Evolutionary conservation across 23 tunicate species (phyloP).

Genomic region (Aplidium turbinatum): DNA sequence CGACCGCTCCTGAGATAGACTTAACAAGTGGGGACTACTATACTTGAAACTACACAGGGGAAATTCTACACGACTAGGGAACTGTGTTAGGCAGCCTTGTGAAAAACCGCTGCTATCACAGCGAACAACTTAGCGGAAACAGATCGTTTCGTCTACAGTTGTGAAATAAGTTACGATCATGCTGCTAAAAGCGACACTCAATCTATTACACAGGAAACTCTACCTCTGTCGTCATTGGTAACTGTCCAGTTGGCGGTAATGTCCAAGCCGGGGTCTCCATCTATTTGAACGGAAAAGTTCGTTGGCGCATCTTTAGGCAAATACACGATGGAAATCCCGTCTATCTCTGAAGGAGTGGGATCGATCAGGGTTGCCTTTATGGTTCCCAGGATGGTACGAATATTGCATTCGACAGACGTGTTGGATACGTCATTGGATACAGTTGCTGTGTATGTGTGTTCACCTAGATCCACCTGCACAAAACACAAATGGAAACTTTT

Average conservation of each 20-base stretch:
- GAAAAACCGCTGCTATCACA: too few relatives aligned
- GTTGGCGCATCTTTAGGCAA: constrained; percentile 1
- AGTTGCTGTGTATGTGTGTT: not conserved
- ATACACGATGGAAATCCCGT: constrained; percentile 6
- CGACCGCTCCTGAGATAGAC: too few relatives aligned
- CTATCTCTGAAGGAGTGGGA: not conserved
- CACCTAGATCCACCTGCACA: not conserved
- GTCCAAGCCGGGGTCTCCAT: not conserved
- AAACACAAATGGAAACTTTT: not conserved
- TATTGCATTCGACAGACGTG: not conserved
- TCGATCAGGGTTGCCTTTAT: not conserved
- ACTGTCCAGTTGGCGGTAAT: not conserved
- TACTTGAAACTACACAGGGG: too few relatives aligned
- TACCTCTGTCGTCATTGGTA: too few relatives aligned
- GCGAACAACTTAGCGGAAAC: too few relatives aligned
- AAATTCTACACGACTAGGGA: too few relatives aligned
- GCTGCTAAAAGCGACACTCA: too few relatives aligned
- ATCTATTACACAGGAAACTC: too few relatives aligned
- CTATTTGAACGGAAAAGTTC: constrained; percentile 10
- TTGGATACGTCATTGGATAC: constrained; percentile 7
- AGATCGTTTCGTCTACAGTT: too few relatives aligned
- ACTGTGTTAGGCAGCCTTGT: too few relatives aligned
- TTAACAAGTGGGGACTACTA: too few relatives aligned
- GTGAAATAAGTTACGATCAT: too few relatives aligned
- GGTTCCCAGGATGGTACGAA: not conserved